Evolutionary conservation across 2,113 vertebrate species (phyloP), one percentile per base, ranked within the genome.

Genomic region (Seriola aureovittata): DNA sequence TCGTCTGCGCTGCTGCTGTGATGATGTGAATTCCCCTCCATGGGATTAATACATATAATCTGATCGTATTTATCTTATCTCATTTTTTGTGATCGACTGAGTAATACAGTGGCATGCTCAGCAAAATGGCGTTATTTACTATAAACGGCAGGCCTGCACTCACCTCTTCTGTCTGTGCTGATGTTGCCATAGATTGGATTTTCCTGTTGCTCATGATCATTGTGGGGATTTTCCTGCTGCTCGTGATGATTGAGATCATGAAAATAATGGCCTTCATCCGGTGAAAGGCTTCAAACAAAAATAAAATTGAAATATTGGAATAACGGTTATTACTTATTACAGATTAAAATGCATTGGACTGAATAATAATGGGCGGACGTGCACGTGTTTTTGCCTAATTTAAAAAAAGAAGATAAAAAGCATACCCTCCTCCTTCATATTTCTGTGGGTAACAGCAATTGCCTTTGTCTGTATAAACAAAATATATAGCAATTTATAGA

Each of bases 101-200:
- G 36, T 58, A 38, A 54, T 13, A 23, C 7, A 21, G 2, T 42
- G 12, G 0, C 38, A 48, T 29, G 29, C 29, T 29, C 29, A 29
- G 29, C 29, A 29, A 29, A 29, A 29, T 29, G 29, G 29, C 29
- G 29, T 29, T 29, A 29, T 29, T 29, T 29, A 2, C 29, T 42
- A 23, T 50, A 77, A 65, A 66, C 14, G 14, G 52, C 16, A 58
- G 38, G 23, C 21, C 13, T 9, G 57, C 0, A 3, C 82, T 90
- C 48, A 95, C 93, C 89, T 71, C 59, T 54, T 81, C 82, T 81
- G 1, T 93, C 86, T 80, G 87, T 58, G 78, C 40, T 75, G 74
- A 96, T 95, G 86, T 95, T 96, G 32, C 94, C 95, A 66, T 95
- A 96, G 74, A 95, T 95, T 59, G 95, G 94, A 92, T 95, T 95